Percentiles rank a stretch among this genome's conserved stretches.
Conservation (phyloP, 2,888 invertebrate species). For the Cheilosia scutellata region DNA sequence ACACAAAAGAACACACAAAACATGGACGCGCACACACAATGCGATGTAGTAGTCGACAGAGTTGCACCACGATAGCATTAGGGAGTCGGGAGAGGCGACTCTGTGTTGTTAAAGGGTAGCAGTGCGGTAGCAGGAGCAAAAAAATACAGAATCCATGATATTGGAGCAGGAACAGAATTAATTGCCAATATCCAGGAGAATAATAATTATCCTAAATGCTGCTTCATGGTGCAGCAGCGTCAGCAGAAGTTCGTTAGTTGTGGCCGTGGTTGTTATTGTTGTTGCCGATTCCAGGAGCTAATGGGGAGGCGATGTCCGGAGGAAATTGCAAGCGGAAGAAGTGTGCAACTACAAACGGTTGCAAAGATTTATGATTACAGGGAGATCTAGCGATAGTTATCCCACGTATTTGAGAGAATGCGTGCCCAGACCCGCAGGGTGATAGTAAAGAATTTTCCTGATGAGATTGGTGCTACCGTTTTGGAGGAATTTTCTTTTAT, state of each 20-base stretch:
- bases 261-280: not conserved
- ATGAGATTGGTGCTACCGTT: conserved; percentile 48
- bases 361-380: conserved; percentile 70
- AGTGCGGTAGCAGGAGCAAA: not conserved
- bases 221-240: conserved; percentile 35
- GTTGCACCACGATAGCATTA: conserved; percentile 39
- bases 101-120: too few relatives aligned
- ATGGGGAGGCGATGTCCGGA: conserved; percentile 58
- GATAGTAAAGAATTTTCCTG: conserved; percentile 23
- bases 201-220: conserved; percentile 76
- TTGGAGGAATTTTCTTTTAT: not conserved
- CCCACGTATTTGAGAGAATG: conserved; percentile 35
- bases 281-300: conserved; percentile 65
- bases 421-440: conserved; percentile 3
- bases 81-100: conserved; percentile 11
- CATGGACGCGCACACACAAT: conserved; percentile 18
- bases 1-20: conserved; percentile 65
- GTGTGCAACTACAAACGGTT: conserved; percentile 63
- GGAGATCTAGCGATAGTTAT: conserved; percentile 52
- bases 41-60: not conserved
- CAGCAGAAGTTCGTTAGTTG: conserved; percentile 22
- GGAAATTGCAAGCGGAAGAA: conserved; percentile 74
- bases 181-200: conserved; percentile 74
- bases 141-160: conserved; percentile 28
- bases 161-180: conserved; percentile 60